phyloP scores from a whole-genome alignment of 1,140 invertebrate species.

The Cyclina sinensis region DNA sequence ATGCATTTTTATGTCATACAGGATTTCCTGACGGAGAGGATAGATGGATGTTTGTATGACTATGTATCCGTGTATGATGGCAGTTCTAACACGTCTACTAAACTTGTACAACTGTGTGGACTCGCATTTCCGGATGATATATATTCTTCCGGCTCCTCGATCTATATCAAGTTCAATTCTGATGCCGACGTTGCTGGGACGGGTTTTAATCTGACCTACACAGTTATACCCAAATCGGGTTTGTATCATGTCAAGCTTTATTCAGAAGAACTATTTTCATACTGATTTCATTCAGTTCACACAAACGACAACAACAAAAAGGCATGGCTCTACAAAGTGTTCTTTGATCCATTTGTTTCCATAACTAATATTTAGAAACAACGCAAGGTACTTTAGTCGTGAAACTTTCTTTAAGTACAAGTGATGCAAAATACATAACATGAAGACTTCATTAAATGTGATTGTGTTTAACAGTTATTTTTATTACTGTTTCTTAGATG shows the following conservation, averaged over 20 bases:
- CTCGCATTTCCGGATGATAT: slow-evolving; percentile 48
- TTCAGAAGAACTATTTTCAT: too few species aligned
- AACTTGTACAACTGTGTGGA: slow-evolving; percentile 39
- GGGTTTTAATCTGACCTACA: slow-evolving; percentile 55
- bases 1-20: slow-evolving; percentile 8
- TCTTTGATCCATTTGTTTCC: too few species aligned
- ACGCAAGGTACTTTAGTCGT: too few species aligned
- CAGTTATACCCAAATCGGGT: slow-evolving; percentile 17
- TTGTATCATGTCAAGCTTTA: too few species aligned
- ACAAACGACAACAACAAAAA: too few species aligned
- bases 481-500: neutral
- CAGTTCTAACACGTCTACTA: neutral
- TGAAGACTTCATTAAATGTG: too few species aligned
- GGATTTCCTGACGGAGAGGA: slow-evolving; percentile 58
- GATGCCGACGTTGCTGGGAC: slow-evolving; percentile 28
- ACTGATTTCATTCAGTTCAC: too few species aligned
- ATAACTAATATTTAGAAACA: too few species aligned
- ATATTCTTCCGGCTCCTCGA: slow-evolving; percentile 8
- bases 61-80: slow-evolving; percentile 58
- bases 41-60: slow-evolving; percentile 53
- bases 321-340: too few species aligned
- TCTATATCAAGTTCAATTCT: neutral
- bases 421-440: too few species aligned
- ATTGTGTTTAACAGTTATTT: too few species aligned
- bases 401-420: too few species aligned